Percentiles rank a stretch among this genome's conserved stretches.
Conservation (phyloP, 2,797 vertebrate genomes). For the Ptychadena robeensis region DNA sequence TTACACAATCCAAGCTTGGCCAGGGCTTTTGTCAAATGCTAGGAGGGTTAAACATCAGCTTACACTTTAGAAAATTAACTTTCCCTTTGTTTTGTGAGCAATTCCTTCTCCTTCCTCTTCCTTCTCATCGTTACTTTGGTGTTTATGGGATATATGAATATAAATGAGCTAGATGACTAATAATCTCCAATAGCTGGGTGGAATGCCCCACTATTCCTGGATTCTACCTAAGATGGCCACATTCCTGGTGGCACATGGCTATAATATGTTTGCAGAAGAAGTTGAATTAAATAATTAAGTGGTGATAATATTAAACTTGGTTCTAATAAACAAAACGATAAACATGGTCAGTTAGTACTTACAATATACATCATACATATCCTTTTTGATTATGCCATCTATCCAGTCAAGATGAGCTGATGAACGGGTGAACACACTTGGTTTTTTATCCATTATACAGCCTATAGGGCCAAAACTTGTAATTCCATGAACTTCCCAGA, state of each 20-base stretch:
- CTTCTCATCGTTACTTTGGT: too few relatives aligned
- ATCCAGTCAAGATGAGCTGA: slow-evolving; percentile 80
- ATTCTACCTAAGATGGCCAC: neutral
- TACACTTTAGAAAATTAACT: too few relatives aligned
- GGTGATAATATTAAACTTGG: neutral
- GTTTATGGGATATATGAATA: too few relatives aligned
- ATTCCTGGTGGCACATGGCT: neutral
- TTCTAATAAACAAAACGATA: neutral
- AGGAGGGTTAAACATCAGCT: too few relatives aligned
- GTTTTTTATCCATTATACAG: slow-evolving; percentile 82
- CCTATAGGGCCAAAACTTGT: slow-evolving; percentile 83
- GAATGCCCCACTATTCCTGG: neutral
- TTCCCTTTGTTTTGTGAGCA: too few relatives aligned
- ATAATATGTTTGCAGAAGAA: neutral
- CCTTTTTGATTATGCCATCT: slow-evolving; percentile 72
- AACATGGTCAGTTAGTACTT: neutral
- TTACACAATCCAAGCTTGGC: too few relatives aligned
- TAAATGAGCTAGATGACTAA: too few relatives aligned
- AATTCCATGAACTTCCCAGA: slow-evolving; percentile 79
- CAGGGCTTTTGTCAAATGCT: too few relatives aligned
- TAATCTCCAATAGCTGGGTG: neutral
- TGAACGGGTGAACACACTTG: slow-evolving; percentile 78
- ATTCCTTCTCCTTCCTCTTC: too few relatives aligned
- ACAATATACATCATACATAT: slow-evolving; percentile 71
- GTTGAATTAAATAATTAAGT: neutral